Evolutionary conservation across 1,140 invertebrate species (phyloP), one percentile per base, ranked within the genome.

Genomic region (Dreissena rostriformis): DNA sequence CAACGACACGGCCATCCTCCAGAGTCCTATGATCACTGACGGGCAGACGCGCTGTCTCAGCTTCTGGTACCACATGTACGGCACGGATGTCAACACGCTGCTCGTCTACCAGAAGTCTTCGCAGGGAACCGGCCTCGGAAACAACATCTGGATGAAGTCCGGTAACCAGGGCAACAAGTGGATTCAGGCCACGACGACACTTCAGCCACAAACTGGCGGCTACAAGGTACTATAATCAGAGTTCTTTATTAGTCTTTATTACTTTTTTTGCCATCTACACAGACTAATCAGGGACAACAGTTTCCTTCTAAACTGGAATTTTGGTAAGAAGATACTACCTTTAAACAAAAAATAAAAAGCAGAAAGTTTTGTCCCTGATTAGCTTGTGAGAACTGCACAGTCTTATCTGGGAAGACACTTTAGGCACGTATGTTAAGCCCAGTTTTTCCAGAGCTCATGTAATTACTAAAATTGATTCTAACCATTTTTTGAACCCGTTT

Each of bases 1-100:
- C 5, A 88, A 90, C 88, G 96, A 96, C 85, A 96, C 95, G 0
- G 96, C 96, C 0, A 94, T 96, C 15, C 94, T 97, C 0, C 92
- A 95, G 8, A 96, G 95, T 85, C 93, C 94, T 0, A 14, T 65
- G 39, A 89, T 93, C 17, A 29, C 52, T 28, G 86, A 87, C 39
- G 19, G 49, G 17, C 61, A 84, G 24, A 71, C 55, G 6, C 78
- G 86, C 11, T 93, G 93, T 83, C 86, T 93, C 7, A 87, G 84
- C 53, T 92, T 93, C 86, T 93, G 89, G 88, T 93, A 92, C 87
- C 90, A 92, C 85, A 93, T 94, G 93, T 92, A 91, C 79, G 93
- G 93, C 49, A 80, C 80, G n/a, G 86, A 90, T 49, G 81, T 92
- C 22, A 86, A 87, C 61, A 68, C 84, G 14, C 76, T 90, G 6